Base-by-base conservation (phyloP, 37 sponge, comb jelly and placozoan species). In the Oopsacas minuta region DNA sequence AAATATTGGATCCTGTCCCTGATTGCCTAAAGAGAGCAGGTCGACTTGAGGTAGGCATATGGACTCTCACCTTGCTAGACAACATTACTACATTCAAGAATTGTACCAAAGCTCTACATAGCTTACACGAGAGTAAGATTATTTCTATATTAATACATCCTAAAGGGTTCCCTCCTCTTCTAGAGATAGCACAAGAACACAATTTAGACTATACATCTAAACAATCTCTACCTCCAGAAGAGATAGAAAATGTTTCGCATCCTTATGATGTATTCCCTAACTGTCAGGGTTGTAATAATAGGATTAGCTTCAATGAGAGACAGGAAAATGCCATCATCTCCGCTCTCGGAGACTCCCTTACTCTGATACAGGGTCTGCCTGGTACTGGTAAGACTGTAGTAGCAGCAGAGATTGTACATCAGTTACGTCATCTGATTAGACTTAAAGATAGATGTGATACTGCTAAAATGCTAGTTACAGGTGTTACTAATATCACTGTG, bases 321-420 rank as follows among this genome's bases (percentile, higher is more conserved):
- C 92, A 92, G 38, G 46, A 84, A 36, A 39, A 75, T 81, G 92
- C 92, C 25, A 84, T 92, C 36, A 10, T 5, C 37, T 88, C 89
- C 36, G 86, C 90, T 81, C 42, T 92, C 1, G 37, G 42, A 17
- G 83, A 86, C 30, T 49, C 39, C n/a, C 37, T 93, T 3, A 93
- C 93, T 37, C 83, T 93, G 51, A 93, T 93, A 37, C 91, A 93
- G 39, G 93, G 93, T 52, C 91, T 89, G 37, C 93, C 93, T 36
- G 93, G 93, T 0, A 90, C 90, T 52, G 93, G 93, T 17, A 92
- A 92, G 81, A 92, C 93, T 42, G 51, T 82, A 36, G 86, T 88
- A 0, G 91, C 93, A 22, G 83, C 86, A 69, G 88, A 89, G 53
- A 93, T 93, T 83, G 85, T 89, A 0, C 49, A 38, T 0, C 81